Evolutionary conservation across 2,797 vertebrate genomes (phyloP), one percentile per base, ranked within the genome.

Genomic region (Staurois parvus): DNA sequence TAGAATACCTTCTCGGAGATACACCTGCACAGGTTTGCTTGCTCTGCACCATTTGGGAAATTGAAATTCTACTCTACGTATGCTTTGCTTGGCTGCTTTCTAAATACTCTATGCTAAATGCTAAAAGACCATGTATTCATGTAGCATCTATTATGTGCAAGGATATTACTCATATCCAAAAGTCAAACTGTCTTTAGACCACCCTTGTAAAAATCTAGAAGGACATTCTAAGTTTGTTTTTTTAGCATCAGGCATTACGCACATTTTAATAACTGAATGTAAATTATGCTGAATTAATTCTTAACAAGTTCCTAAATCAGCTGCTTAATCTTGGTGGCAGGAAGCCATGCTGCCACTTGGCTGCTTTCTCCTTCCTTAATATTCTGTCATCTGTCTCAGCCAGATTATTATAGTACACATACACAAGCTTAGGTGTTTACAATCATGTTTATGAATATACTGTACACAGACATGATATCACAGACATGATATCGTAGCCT

Each of bases 241-340:
- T 77, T 30, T 21, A 77, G 80, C 85, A 73, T 45, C 52, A 66
- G 73, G 56, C 67, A 72, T 62, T 72, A 72, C 17, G 29, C 34
- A 73, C 64, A 82, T 82, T 83, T 82, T 86, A 83, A 80, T 76
- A 85, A 85, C 78, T 42, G 45, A 67, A 86, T 86, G 85, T 83
- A 82, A 86, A 86, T 86, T 66, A 86, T 72, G 52, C 30, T 73
- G 85, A 86, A 86, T 78, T 83, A 83, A 86, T 86, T 86, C 85
- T 72, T 78, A 86, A 86, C 85, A 83, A 78, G 85, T 67, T 86
- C 52, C 68, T 86, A 86, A 86, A 86, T 86, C 85, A 82, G 85
- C 74, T 86, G 37, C 85, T 82, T 86, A 86, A 86, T 86, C 85
- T 83, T 12, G 34, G 52, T 86, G 85, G 80, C 85, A 83, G 48